Evolutionary conservation across 2,797 vertebrate species (phyloP), one percentile per base, ranked within the genome.

Genomic region (Poeciliopsis paucimaculata): DNA sequence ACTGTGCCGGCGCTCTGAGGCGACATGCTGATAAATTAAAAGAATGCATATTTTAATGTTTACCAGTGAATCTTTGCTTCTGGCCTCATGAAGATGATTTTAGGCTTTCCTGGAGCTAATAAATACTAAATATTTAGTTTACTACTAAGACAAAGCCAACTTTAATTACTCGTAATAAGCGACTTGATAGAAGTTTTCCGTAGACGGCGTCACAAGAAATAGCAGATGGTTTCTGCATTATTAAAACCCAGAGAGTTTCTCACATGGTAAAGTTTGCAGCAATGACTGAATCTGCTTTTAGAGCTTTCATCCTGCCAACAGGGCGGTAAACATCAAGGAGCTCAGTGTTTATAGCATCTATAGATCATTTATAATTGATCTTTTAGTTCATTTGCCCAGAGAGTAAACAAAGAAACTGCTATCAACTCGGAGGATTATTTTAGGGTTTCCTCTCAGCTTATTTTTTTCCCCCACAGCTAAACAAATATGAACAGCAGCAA

Each of bases 321-420:
- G 41, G 71, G 72, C 73, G 55, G 23, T 53, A 85, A 77, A 73
- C n/a, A 3, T 5, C 1, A 20, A 39, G 20, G 55, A 72, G 66
- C 47, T 71, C 28, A 13, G 60, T 72, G 82, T 82, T 86, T 83
- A 80, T 77, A 88, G 82, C 80, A 47, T 70, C 70, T n/a, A 82
- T 62, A 72, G 84, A 73, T 86, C 78, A 92, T 89, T 84, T 82
- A 92, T 92, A 87, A 91, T 82, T 88, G 81, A 90, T 89, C 73
- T 82, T 73, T 73, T 83, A 75, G 62, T 39, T 43, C 0, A 53
- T 86, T 71, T 72, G 26, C 72, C 45, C 81, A 74, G 68, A 84
- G 53, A 79, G 79, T 72, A 83, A 51, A 82, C 43, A 4, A 49
- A 85, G 26, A 83, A 55, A 73, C 20, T 41, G 31, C 4, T 16